Evolutionary conservation across 2,888 invertebrate genomes (phyloP).

Genomic region (Merodon equestris): DNA sequence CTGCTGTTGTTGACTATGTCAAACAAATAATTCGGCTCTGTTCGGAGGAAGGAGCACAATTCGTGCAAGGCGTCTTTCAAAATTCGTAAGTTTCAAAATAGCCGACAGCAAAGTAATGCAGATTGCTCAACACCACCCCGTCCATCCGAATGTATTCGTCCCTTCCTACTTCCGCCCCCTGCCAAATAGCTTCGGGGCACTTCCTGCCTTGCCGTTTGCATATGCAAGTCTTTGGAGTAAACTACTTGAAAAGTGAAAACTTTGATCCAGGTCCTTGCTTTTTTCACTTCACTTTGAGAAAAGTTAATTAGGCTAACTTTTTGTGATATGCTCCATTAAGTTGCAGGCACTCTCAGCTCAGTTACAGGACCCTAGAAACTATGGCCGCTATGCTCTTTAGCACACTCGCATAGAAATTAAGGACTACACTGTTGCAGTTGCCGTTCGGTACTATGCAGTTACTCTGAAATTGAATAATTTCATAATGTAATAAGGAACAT

Average conservation of each 20-base stretch:
- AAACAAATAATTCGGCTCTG: constrained; percentile 27
- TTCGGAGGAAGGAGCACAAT: neutral
- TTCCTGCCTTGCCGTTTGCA: constrained; percentile 30
- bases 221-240: constrained; percentile 25
- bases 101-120: no score
- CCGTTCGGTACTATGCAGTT: constrained; percentile 29
- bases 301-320: constrained; percentile 66
- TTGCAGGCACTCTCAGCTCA: constrained; percentile 41
- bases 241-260: constrained; percentile 44
- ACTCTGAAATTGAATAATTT: constrained; percentile 55
- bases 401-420: no score
- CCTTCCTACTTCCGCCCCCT: neutral
- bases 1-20: constrained; percentile 35
- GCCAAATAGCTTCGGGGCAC: constrained; percentile 1
- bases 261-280: constrained; percentile 50
- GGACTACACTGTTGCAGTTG: neutral
- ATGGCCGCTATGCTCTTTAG: neutral
- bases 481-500: constrained; percentile 58
- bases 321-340: constrained; percentile 62
- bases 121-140: neutral
- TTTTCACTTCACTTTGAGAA: constrained; percentile 35
- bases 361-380: constrained; percentile 47
- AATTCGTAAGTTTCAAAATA: constrained; percentile 16
- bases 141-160: neutral
- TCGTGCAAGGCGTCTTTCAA: constrained; percentile 21